phyloP scores from a whole-genome alignment of 2,888 invertebrate genomes.

The Dynastes maya region DNA sequence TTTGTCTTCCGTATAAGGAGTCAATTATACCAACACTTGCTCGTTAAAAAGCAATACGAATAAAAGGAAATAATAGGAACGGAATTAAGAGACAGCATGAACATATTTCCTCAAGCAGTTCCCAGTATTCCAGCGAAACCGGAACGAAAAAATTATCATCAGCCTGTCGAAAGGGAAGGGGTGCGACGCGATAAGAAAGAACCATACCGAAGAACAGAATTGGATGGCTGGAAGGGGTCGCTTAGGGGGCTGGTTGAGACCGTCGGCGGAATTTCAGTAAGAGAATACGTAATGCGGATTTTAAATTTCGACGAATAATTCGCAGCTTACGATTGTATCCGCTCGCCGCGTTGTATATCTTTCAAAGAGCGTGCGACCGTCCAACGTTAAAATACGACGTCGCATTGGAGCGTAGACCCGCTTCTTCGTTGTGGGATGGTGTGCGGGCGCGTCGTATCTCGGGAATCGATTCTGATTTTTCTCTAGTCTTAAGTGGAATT shows the following conservation, averaged over 20 bases:
- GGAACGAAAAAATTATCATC: too few species aligned
- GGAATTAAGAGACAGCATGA: too few species aligned
- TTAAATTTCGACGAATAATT: conserved; percentile 44
- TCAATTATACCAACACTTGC: too few species aligned
- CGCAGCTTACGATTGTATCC: conserved; percentile 45
- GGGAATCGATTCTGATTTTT: conserved; percentile 49
- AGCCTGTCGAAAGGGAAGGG: too few species aligned
- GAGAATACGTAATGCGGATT: conserved; percentile 43
- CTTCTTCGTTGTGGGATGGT: neutral
- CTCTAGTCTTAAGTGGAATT: conserved; percentile 52
- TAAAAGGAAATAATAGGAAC: too few species aligned
- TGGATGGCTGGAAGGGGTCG: neutral
- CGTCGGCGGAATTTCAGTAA: conserved; percentile 21
- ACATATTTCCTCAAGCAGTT: too few species aligned
- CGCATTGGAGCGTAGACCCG: neutral
- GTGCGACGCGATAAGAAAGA: too few species aligned
- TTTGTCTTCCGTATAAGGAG: too few species aligned
- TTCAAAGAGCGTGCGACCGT: conserved; percentile 22
- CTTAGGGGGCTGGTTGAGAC: neutral
- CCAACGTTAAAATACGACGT: conserved; percentile 37
- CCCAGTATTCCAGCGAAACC: too few species aligned
- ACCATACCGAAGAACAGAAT: too few species aligned
- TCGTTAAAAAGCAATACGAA: too few species aligned
- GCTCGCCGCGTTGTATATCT: conserved; percentile 31
- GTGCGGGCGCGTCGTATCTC: neutral